Conservation (phyloP, 2,113 vertebrate genomes). For the Callorhinus ursinus region DNA sequence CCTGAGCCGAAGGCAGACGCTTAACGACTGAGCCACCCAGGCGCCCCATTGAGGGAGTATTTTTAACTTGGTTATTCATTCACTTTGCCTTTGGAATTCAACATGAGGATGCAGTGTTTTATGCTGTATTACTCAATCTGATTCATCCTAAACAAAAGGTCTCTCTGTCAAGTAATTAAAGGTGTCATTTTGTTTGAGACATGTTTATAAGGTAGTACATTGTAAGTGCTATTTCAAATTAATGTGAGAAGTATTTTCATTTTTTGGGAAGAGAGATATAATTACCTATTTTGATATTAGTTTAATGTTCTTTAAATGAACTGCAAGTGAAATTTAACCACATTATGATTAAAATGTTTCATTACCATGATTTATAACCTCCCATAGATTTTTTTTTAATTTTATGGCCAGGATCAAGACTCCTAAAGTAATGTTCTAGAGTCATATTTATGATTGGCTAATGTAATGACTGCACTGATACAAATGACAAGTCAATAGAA, state of each 20-base stretch:
- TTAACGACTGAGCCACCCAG: no score
- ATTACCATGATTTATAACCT: background rate
- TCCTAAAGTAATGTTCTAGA: background rate
- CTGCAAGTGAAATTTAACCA: constrained; percentile 23
- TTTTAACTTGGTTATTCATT: background rate
- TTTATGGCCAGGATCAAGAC: constrained; percentile 12
- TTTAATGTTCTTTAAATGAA: constrained; percentile 33
- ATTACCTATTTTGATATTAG: constrained; percentile 47
- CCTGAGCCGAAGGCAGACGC: no score
- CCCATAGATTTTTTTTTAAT: background rate
- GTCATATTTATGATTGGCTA: background rate
- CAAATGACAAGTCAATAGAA: background rate
- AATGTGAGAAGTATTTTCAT: constrained; percentile 18
- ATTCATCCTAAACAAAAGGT: constrained; percentile 35
- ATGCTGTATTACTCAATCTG: background rate
- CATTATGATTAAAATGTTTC: constrained; percentile 46
- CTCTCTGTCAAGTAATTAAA: background rate
- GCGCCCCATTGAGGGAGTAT: background rate
- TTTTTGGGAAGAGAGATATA: constrained; percentile 24
- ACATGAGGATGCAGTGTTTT: background rate
- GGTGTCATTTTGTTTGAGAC: constrained; percentile 5
- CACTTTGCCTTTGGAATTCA: constrained; percentile 36
- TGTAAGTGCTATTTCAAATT: constrained; percentile 36
- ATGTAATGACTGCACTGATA: background rate
- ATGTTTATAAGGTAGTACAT: background rate